Percentiles rank a stretch among this genome's conserved stretches.
Conservation (phyloP, 2,113 vertebrate species). For the Cochlearius cochlearius region DNA sequence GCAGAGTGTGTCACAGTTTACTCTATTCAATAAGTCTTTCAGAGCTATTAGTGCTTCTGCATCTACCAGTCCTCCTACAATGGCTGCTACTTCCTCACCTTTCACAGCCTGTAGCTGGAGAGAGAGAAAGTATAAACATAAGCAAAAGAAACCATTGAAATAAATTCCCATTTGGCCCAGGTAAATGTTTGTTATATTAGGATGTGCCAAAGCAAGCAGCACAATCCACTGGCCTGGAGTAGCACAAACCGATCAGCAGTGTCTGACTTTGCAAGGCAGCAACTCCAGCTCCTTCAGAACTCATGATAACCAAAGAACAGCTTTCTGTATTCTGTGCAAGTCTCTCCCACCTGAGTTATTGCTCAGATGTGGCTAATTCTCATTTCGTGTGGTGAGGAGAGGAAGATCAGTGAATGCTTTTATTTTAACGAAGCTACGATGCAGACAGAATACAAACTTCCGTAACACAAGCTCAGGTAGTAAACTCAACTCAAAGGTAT, state of each 20-base stretch:
- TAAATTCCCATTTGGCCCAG: neutral
- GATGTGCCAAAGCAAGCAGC: neutral
- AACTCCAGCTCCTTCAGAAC: neutral
- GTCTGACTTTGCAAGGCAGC: neutral
- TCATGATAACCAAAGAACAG: neutral
- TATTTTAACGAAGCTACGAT: neutral
- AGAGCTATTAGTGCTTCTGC: constrained; percentile 91
- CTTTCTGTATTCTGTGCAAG: neutral
- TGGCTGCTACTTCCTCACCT: constrained; percentile 83
- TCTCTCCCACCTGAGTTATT: neutral
- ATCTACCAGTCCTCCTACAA: constrained; percentile 92
- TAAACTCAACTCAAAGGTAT: neutral
- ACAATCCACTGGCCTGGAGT: fast-evolving
- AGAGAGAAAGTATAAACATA: neutral
- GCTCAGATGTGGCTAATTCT: neutral
- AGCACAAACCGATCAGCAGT: neutral
- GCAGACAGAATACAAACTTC: neutral
- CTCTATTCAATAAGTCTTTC: constrained; percentile 91
- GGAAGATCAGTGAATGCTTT: neutral
- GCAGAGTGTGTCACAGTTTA: constrained; percentile 90
- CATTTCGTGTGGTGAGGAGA: neutral
- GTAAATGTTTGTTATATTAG: neutral
- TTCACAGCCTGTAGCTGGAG: constrained; percentile 85
- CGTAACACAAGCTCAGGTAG: neutral
- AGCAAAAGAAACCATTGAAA: neutral